Percentiles rank a stretch among this genome's conserved stretches.
Evolutionary conservation across 2,888 invertebrate species (phyloP).

Genomic region (Stenchaetothrips biformis): DNA sequence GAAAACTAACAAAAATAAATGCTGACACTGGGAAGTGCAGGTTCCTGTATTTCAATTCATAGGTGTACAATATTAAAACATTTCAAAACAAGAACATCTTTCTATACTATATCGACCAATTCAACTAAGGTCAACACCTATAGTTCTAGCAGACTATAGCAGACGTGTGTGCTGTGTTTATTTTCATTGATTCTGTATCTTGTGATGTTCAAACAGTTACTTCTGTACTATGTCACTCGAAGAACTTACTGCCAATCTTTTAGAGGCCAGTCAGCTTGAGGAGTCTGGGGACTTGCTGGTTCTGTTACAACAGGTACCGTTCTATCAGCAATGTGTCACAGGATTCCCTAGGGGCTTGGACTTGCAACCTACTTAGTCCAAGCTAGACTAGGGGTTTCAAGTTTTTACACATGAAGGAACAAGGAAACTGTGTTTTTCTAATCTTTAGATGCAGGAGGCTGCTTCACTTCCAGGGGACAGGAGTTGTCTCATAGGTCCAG

Average conservation of each 20-base stretch:
- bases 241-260: slow-evolving; percentile 26
- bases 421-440: background rate
- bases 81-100: background rate
- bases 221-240: background rate
- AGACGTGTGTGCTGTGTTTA: too few relatives aligned
- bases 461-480: slow-evolving; percentile 33
- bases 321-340: background rate
- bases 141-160: background rate
- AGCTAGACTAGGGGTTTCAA: background rate
- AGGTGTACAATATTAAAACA: background rate
- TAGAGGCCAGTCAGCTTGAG: slow-evolving; percentile 30
- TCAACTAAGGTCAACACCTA: too few relatives aligned
- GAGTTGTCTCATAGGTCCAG: slow-evolving; percentile 36
- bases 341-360: background rate
- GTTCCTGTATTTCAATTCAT: background rate
- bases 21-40: background rate
- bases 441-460: slow-evolving; percentile 34
- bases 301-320: slow-evolving; percentile 32
- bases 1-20: background rate
- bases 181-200: background rate
- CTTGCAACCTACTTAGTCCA: too few relatives aligned
- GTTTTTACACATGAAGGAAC: background rate
- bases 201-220: background rate
- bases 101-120: background rate
- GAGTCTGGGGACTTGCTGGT: slow-evolving; percentile 27